Percentiles rank a stretch among this genome's conserved stretches.
phyloP scores from a whole-genome alignment of 2,797 vertebrate species.

The Uromys caudimaculatus region DNA sequence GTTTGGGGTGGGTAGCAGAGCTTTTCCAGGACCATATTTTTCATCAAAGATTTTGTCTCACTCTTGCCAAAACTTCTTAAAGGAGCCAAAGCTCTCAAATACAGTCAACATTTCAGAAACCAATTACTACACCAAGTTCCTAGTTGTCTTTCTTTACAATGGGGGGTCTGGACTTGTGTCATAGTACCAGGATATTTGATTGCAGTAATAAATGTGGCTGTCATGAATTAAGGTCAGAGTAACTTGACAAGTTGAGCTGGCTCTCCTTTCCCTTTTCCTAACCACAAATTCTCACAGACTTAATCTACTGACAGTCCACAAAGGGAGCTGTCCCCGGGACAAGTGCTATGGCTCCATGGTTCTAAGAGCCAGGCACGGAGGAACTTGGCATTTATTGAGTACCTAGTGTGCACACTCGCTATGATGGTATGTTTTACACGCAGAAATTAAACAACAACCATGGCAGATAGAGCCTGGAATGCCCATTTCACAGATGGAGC shows the following conservation, averaged over 20 bases:
- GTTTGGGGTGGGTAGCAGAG: background rate
- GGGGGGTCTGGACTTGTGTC: slow-evolving; percentile 39
- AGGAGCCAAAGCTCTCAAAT: slow-evolving; percentile 70
- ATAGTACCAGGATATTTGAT: background rate
- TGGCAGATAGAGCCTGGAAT: background rate
- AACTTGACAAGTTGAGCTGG: slow-evolving; percentile 54
- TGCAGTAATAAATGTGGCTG: slow-evolving; percentile 20
- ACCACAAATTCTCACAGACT: slow-evolving; percentile 4
- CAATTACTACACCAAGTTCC: slow-evolving; percentile 53
- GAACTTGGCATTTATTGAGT: background rate
- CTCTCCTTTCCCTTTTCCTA: slow-evolving; percentile 23
- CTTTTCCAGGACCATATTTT: slow-evolving; percentile 57
- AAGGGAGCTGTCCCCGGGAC: slow-evolving; percentile 26
- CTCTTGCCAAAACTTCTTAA: slow-evolving; percentile 69
- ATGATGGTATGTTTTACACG: background rate
- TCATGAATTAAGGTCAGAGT: slow-evolving; percentile 43
- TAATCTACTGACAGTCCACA: background rate
- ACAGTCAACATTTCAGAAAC: slow-evolving; percentile 13
- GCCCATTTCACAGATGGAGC: slow-evolving; percentile 50
- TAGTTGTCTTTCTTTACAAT: slow-evolving; percentile 25
- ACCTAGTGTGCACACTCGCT: background rate
- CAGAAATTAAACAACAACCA: slow-evolving; percentile 13
- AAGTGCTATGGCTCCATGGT: background rate
- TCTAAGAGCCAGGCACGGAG: background rate
- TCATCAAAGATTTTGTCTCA: background rate